Base-by-base conservation (phyloP, 2,888 invertebrate genomes). In the Hoplodrina blanda region DNA sequence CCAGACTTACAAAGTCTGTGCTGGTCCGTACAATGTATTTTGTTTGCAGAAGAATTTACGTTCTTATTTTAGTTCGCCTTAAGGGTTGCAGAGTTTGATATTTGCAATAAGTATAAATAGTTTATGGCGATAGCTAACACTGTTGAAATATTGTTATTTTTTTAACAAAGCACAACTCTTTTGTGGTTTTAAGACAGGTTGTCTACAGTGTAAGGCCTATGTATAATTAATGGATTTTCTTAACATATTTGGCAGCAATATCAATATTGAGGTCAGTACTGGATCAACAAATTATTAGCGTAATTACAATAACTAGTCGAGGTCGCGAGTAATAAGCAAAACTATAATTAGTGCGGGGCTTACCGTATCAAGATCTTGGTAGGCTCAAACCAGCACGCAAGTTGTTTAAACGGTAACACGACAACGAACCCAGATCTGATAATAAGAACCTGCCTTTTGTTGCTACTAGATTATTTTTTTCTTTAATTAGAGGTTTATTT, bases 291-390 rank as follows among this genome's bases (percentile, higher is more conserved):
- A 83, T 77, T 82, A 69, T 71, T 69, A 78, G 68, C 59, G 72
- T 83, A 83, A 85, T 82, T 80, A 82, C 76, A 80, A 78, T 80
- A 78, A 83, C 79, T 78, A 76, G 62, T 68, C 74, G 84, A 88
- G 88, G 89, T 81, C 83, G 82, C 75, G 76, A 81, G 89, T 91
- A 91, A 91, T 91, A 91, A 90, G 90, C 89, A 89, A 91, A 91
- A 93, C 89, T 92, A 92, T 92, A 95, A 95, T 94, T 94, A 94
- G 93, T 89, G 85, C 88, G 89, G 89, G 89, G 82, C 82, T 82
- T 74, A 82, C 84, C 89, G 78, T 93, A 95, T 95, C 95, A 93
- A 92, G 94, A 95, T 94, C 85, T 84, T 82, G 74, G 88, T 87
- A 86, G 85, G 80, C 80, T 80, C 83, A 85, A 85, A 84, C 85